These are phyloP conservation scores for Eretmochelys imbricata DNA, from an alignment of 2,113 vertebrate species.

Conservation along the genomic window DNA sequence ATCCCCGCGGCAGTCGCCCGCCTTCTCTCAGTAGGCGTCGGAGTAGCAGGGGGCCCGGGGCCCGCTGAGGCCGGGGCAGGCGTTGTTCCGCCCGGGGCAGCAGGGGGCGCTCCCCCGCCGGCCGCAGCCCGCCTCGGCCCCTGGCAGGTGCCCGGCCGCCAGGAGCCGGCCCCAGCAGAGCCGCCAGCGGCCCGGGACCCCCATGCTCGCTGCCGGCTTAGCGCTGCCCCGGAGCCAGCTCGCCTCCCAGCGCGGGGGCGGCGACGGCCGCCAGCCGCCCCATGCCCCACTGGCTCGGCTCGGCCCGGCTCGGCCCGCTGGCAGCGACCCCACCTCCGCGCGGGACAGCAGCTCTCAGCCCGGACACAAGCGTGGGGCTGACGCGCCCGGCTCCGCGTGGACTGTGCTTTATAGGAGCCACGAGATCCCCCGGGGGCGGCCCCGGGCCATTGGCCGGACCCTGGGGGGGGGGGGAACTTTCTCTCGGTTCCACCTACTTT, in stretches of 20 bases:
- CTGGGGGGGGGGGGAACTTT: background rate
- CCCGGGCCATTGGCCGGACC: background rate
- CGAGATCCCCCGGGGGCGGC: background rate
- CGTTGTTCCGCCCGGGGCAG: constrained; percentile 87
- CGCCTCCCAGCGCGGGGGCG: background rate
- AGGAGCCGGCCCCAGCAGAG: constrained; percentile 56
- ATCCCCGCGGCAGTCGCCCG: constrained; percentile 88
- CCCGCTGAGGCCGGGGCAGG: constrained; percentile 76
- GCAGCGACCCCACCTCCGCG: background rate
- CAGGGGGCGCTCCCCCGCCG: constrained; percentile 79
- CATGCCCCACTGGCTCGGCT: background rate
- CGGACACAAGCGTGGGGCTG: background rate
- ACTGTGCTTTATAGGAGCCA: background rate
- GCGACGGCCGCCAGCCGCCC: background rate
- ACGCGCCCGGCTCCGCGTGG: background rate
- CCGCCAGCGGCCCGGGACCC: background rate
- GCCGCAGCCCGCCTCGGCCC: constrained; percentile 76
- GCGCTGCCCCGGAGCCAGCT: background rate
- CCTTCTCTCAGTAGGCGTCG: constrained; percentile 87
- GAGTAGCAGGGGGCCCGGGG: constrained; percentile 85
- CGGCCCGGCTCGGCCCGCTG: too few species aligned
- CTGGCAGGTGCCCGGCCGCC: background rate
- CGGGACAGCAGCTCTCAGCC: too few species aligned
- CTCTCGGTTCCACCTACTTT: background rate
- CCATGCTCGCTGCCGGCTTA: background rate